Conservation (phyloP, 1,140 invertebrate species). For the Oryzaephilus surinamensis region DNA sequence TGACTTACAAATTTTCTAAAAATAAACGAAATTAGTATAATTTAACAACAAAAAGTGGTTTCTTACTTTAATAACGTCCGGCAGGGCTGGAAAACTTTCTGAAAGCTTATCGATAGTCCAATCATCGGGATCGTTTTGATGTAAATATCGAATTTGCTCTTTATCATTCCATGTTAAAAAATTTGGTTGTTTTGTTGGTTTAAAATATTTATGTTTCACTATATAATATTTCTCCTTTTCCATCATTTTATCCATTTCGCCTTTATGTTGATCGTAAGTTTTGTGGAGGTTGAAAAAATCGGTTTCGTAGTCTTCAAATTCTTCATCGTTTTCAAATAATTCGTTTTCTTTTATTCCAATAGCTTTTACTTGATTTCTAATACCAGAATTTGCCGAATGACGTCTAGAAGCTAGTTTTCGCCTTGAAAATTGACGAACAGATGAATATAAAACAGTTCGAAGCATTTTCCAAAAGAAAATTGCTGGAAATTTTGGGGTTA, state of each 20-base stretch:
- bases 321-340: conserved; percentile 21
- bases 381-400: conserved; percentile 15
- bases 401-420: no score
- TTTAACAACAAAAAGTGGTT: conserved; percentile 1
- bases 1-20: conserved; percentile 50
- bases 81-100: conserved; percentile 67
- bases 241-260: conserved; percentile 33
- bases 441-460: no score
- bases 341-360: conserved; percentile 18
- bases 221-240: conserved; percentile 47
- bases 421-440: no score
- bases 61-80: conserved; percentile 45
- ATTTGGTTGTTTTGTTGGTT: conserved; percentile 51
- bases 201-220: conserved; percentile 63
- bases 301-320: conserved; percentile 38
- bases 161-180: conserved; percentile 77
- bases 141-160: conserved; percentile 64
- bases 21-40: conserved; percentile 10
- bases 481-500: no score
- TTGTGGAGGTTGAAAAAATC: conserved; percentile 39
- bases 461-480: no score
- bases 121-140: conserved; percentile 52
- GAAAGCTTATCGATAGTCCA: conserved; percentile 64
- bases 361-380: conserved; percentile 6
- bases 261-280: conserved; percentile 34